These are phyloP conservation scores for Cygnus buccinator DNA, from an alignment of 2,113 vertebrate species.

Conservation along the genomic window DNA sequence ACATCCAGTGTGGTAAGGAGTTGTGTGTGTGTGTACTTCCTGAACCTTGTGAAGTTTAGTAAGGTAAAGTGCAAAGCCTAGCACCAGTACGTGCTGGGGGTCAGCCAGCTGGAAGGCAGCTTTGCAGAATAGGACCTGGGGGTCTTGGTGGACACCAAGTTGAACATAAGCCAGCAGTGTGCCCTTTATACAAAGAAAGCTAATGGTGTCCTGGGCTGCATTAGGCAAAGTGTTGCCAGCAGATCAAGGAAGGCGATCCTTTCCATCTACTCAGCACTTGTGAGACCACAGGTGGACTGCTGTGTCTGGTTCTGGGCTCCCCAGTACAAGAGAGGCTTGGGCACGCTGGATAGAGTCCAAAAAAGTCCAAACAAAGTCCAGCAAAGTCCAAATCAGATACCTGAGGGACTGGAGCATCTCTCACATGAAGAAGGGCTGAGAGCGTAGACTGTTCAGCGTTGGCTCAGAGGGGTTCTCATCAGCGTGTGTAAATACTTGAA, in stretches of 20 bases:
- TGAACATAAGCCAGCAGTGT: background rate
- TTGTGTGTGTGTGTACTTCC: background rate
- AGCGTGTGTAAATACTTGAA: too few species aligned
- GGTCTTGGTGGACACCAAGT: background rate
- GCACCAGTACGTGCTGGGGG: background rate
- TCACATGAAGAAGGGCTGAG: too few species aligned
- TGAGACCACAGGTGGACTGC: background rate
- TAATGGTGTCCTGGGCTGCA: background rate
- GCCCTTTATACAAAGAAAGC: background rate
- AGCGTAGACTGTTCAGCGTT: too few species aligned
- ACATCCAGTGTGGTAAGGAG: background rate
- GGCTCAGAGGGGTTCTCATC: too few species aligned
- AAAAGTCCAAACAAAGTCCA: too few species aligned
- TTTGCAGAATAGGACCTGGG: background rate
- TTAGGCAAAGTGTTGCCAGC: background rate
- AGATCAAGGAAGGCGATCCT: background rate
- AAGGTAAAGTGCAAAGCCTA: background rate
- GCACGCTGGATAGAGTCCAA: too few species aligned
- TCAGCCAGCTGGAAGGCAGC: background rate
- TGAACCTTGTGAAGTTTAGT: background rate
- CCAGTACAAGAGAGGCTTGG: background rate
- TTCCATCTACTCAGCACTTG: background rate
- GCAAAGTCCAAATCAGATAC: too few species aligned
- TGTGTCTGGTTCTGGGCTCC: background rate
- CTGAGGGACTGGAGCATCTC: too few species aligned